Conservation (phyloP, 2,113 vertebrate species). For the Addax nasomaculatus region DNA sequence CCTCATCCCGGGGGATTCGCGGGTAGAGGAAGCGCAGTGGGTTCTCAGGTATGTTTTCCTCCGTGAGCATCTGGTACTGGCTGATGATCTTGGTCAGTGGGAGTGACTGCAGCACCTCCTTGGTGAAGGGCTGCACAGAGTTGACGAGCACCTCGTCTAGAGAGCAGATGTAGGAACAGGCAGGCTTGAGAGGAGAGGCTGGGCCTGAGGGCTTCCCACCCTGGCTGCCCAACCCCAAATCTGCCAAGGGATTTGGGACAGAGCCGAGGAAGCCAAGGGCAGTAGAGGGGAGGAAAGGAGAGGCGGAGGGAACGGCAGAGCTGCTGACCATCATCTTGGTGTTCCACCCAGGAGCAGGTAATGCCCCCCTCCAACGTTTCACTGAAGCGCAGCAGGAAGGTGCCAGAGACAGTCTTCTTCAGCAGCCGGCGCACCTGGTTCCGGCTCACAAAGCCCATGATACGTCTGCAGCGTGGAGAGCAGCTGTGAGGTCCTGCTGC, state of each 20-base stretch:
- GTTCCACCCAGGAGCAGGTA: slow-evolving; percentile 96
- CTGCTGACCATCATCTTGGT: slow-evolving; percentile 77
- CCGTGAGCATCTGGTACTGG: slow-evolving; percentile 88
- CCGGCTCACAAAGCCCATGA: slow-evolving; percentile 94
- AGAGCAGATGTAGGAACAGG: fast-evolving
- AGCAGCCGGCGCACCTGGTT: slow-evolving; percentile 85
- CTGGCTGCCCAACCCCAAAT: background rate
- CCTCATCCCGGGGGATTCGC: slow-evolving; percentile 84
- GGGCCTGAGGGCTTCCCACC: background rate
- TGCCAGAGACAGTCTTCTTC: slow-evolving; percentile 85
- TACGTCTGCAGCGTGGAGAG: slow-evolving; percentile 76
- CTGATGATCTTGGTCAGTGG: slow-evolving; percentile 91
- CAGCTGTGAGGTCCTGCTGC: background rate
- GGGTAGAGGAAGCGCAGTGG: slow-evolving; percentile 92
- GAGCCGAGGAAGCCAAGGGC: background rate
- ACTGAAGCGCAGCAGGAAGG: slow-evolving; percentile 94
- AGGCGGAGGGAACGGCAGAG: background rate
- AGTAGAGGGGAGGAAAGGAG: background rate
- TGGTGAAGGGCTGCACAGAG: slow-evolving; percentile 90
- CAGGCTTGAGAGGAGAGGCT: background rate
- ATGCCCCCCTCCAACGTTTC: slow-evolving; percentile 88
- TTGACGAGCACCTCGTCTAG: slow-evolving; percentile 79
- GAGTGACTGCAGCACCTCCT: slow-evolving; percentile 85
- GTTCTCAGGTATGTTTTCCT: slow-evolving; percentile 88
- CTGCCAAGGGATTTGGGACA: background rate